A percentile compares a stretch with the other conserved stretches of the same genome.
Evolutionary conservation across 2,113 vertebrate genomes (phyloP).

Genomic region (Ptychochromis oligacanthus): DNA sequence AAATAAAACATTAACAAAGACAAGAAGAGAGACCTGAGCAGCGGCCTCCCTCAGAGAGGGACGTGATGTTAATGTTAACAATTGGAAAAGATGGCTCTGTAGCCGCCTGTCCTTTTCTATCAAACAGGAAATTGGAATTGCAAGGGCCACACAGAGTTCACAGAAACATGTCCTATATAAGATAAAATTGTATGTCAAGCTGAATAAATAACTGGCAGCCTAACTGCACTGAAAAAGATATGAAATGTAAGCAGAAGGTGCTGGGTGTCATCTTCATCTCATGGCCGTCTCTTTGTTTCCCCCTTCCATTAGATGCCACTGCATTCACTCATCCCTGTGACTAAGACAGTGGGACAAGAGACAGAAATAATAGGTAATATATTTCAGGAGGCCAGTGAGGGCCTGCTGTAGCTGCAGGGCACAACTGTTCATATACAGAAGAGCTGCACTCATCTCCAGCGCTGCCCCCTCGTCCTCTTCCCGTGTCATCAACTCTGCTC

Average conservation of each 20-base stretch:
- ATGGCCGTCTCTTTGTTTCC: constrained; percentile 26
- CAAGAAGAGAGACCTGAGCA: not conserved
- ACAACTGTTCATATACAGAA: constrained; percentile 40
- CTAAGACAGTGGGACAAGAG: constrained; percentile 46
- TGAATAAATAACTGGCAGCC: constrained; percentile 19
- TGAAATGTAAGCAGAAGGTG: constrained; percentile 33
- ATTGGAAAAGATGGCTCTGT: not conserved
- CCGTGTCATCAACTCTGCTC: constrained; percentile 51
- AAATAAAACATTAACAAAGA: constrained; percentile 28
- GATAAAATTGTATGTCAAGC: constrained; percentile 33
- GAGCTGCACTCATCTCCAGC: constrained; percentile 53
- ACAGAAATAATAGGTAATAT: constrained; percentile 65
- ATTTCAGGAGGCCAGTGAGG: constrained; percentile 54
- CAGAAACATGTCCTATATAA: constrained; percentile 15
- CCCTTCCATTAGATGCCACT: constrained; percentile 53
- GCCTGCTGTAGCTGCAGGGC: constrained; percentile 46
- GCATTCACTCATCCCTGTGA: constrained; percentile 49
- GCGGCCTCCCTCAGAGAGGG: not conserved
- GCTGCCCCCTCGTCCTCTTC: constrained; percentile 39
- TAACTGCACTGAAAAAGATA: constrained; percentile 3
- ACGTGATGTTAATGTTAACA: constrained; percentile 2
- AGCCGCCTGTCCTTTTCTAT: not conserved
- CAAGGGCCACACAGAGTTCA: constrained; percentile 48
- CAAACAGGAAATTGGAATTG: constrained; percentile 32
- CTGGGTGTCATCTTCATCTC: constrained; percentile 45